Percentiles rank a stretch among this genome's conserved stretches.
phyloP scores from a whole-genome alignment of 1,140 invertebrate genomes.

The Notospermus geniculatus region DNA sequence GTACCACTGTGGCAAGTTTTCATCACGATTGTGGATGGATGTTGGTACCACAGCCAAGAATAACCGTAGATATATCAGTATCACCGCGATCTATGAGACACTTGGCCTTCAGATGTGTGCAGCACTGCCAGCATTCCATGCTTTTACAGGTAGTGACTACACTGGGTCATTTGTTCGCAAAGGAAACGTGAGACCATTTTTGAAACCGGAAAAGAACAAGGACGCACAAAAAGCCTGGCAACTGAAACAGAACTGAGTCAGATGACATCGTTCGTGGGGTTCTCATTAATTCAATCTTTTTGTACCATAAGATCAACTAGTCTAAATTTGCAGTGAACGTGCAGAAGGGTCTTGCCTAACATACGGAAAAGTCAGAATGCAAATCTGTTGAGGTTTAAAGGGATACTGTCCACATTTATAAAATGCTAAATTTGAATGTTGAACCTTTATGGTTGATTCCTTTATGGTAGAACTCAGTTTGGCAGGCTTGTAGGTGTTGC shows the following conservation, averaged over 20 bases:
- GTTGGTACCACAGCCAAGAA: conserved; percentile 11
- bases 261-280: too few species aligned
- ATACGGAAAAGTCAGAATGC: too few species aligned
- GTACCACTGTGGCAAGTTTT: not conserved
- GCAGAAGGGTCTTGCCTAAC: too few species aligned
- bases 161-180: conserved; percentile 15
- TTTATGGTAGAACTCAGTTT: too few species aligned
- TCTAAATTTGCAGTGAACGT: too few species aligned
- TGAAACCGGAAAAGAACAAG: not conserved
- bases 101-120: not conserved
- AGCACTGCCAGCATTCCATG: conserved; percentile 11
- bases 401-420: too few species aligned
- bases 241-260: not conserved
- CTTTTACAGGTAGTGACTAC: conserved; percentile 16
- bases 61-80: conserved; percentile 16
- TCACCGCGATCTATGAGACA: conserved; percentile 3
- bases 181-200: conserved; percentile 10
- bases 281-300: too few species aligned
- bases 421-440: too few species aligned
- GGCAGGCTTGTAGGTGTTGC: too few species aligned
- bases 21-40: conserved; percentile 14
- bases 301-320: too few species aligned
- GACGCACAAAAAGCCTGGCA: not conserved
- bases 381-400: too few species aligned
- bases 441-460: too few species aligned